Percentiles rank a stretch among this genome's conserved stretches.
Conservation (phyloP, 2,888 invertebrate genomes). For the Amiota mariae region DNA sequence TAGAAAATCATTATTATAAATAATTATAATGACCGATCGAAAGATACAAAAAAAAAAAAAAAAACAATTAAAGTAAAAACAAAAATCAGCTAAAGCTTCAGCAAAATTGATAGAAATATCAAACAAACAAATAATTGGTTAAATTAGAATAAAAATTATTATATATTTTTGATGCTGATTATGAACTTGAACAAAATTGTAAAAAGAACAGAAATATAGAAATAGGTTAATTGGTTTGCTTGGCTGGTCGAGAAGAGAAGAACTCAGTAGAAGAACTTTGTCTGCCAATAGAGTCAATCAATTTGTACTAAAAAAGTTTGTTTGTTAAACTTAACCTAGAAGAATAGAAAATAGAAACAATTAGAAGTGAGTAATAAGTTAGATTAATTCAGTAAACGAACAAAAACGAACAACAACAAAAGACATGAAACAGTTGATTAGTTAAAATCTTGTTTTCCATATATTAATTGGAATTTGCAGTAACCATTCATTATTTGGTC, state of each 20-base stretch:
- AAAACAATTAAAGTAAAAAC: background rate
- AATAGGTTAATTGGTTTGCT: slow-evolving; percentile 30
- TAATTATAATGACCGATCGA: background rate
- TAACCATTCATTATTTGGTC: too few species aligned
- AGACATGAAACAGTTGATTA: slow-evolving; percentile 14
- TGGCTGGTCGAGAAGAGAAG: slow-evolving; percentile 35
- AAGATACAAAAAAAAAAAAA: background rate
- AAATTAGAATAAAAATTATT: background rate
- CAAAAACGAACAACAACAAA: background rate
- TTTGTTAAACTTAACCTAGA: slow-evolving; percentile 40
- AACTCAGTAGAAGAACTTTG: slow-evolving; percentile 19
- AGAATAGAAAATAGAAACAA: slow-evolving; percentile 17
- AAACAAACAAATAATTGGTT: slow-evolving; percentile 21
- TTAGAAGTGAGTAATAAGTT: slow-evolving; percentile 3
- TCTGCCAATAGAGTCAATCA: slow-evolving; percentile 12
- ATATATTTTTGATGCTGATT: background rate
- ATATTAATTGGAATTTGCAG: too few species aligned
- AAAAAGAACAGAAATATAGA: slow-evolving; percentile 28
- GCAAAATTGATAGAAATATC: slow-evolving; percentile 11
- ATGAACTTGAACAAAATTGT: slow-evolving; percentile 6
- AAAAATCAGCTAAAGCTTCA: too few species aligned
- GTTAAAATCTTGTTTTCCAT: background rate
- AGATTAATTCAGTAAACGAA: slow-evolving; percentile 5
- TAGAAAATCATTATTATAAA: background rate
- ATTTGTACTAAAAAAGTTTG: slow-evolving; percentile 38